Percentiles rank a stretch among this genome's conserved stretches.
phyloP scores from a whole-genome alignment of 2,797 vertebrate species.

The Echiichthys vipera region DNA sequence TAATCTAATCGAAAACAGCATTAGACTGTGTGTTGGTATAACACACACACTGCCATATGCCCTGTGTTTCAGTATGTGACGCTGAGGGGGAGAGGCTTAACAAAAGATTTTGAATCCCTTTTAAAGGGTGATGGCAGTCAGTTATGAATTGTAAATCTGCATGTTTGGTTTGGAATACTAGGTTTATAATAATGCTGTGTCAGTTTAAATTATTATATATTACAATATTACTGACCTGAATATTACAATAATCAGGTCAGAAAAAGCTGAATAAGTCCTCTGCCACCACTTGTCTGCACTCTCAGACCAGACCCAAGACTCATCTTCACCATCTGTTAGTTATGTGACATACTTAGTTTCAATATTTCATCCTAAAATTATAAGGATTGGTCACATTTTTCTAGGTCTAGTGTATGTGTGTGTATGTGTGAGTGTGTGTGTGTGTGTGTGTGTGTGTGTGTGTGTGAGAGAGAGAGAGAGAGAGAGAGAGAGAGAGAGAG shows the following conservation, averaged over 20 bases:
- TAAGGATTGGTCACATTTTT: neutral
- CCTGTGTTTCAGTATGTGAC: no score
- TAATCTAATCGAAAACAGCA: no score
- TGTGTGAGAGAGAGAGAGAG: neutral
- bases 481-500: neutral
- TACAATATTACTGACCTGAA: no score
- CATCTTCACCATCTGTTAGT: neutral
- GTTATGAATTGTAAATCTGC: neutral
- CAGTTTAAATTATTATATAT: slow-evolving; percentile 31
- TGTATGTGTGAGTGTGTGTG: neutral
- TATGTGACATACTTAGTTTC: neutral
- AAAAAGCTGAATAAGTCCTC: slow-evolving; percentile 29
- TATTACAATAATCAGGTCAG: slow-evolving; percentile 18
- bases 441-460: neutral
- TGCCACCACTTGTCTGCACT: neutral
- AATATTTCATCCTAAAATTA: neutral
- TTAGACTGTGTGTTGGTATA: no score
- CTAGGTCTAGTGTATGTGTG: neutral
- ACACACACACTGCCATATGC: no score
- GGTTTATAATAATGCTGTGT: neutral
- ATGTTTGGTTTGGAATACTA: neutral
- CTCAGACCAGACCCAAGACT: slow-evolving; percentile 3
- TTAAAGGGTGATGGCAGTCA: neutral
- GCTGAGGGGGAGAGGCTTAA: no score
- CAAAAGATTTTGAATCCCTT: no score